A percentile compares a stretch with the other conserved stretches of the same genome.
These are phyloP conservation scores for Syrista parreyssii DNA, from an alignment of 2,888 invertebrate species.

Conservation along the genomic window DNA sequence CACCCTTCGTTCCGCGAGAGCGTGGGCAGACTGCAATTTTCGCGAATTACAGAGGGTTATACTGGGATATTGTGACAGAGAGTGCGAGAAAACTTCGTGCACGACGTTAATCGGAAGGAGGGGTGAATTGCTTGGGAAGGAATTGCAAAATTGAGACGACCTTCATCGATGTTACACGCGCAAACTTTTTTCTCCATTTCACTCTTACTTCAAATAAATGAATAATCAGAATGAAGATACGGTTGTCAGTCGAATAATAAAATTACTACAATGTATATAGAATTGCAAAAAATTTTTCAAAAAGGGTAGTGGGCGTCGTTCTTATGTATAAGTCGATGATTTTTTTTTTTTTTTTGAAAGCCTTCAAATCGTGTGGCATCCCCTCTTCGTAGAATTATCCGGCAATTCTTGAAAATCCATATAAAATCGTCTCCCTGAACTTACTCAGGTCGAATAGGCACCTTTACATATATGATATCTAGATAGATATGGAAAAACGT, in stretches of 20 bases:
- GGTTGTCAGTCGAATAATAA: slow-evolving; percentile 43
- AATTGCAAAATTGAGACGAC: neutral
- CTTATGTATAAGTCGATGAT: neutral
- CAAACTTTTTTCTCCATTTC: slow-evolving; percentile 21
- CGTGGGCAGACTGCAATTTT: neutral
- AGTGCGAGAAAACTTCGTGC: neutral
- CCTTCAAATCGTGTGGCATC: slow-evolving; percentile 33
- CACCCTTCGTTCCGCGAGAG: neutral
- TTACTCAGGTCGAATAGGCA: neutral
- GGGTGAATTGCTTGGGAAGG: neutral
- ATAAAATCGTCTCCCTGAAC: neutral
- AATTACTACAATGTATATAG: slow-evolving; percentile 45
- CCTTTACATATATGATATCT: slow-evolving; percentile 1
- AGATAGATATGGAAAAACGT: neutral
- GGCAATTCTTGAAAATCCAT: neutral
- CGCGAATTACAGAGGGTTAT: neutral
- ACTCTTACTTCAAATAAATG: slow-evolving; percentile 45
- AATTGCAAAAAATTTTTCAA: slow-evolving; percentile 30
- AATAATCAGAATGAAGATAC: slow-evolving; percentile 47
- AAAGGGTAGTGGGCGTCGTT: slow-evolving; percentile 21
- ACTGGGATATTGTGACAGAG: neutral
- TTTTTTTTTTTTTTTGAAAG: slow-evolving; percentile 2
- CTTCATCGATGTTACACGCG: neutral
- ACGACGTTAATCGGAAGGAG: neutral
- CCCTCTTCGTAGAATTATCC: neutral